A percentile compares a stretch with the other conserved stretches of the same genome.
Evolutionary conservation across 2,113 vertebrate genomes (phyloP).

Genomic region (Ictalurus punctatus): DNA sequence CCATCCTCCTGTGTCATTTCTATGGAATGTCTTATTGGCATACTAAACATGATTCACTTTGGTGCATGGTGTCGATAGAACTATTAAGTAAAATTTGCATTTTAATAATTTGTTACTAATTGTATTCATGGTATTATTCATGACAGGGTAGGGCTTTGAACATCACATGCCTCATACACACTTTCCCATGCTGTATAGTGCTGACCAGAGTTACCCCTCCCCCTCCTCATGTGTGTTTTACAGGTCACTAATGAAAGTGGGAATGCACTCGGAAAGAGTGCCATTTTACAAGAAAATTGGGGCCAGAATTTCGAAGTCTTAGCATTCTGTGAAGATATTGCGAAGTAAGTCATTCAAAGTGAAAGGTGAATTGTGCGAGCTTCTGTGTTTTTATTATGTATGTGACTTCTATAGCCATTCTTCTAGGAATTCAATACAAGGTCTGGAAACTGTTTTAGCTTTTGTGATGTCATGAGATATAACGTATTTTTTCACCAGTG

Average conservation of each 20-base stretch:
- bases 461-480: not conserved
- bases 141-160: not conserved
- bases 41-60: not conserved
- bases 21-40: not conserved
- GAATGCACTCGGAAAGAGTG: constrained; percentile 72
- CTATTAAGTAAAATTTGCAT: not conserved
- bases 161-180: not conserved
- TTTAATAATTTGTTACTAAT: not conserved
- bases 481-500: not conserved
- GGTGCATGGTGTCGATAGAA: not conserved
- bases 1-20: too few relatives aligned
- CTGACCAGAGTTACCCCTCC: not conserved
- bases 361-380: not conserved
- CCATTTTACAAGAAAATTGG: constrained; percentile 76
- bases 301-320: constrained; percentile 86
- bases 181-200: not conserved
- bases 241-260: constrained; percentile 80
- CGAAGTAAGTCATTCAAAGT: constrained; percentile 74
- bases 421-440: not conserved
- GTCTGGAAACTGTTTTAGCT: not conserved
- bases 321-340: constrained; percentile 88
- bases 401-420: not conserved
- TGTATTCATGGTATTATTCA: not conserved
- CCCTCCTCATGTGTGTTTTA: constrained; percentile 49
- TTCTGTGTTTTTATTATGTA: not conserved